Evolutionary conservation across 2,888 invertebrate species (phyloP).

Genomic region (Ornithoptera alexandrae): DNA sequence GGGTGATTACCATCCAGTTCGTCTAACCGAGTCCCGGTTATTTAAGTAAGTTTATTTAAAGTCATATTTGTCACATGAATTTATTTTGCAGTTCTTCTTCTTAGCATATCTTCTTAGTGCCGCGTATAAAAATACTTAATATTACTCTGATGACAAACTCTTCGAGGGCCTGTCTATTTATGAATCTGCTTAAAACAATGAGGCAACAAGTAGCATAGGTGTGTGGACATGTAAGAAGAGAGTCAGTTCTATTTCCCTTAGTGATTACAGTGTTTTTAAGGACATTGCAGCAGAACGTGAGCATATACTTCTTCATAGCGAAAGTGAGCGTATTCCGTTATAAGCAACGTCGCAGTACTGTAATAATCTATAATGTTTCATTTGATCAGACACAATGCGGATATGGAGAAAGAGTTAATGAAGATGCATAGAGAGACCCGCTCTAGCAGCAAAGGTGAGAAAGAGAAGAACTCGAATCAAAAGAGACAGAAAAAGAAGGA

Average conservation of each 20-base stretch:
- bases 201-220: too few relatives aligned
- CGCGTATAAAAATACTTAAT: too few relatives aligned
- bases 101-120: too few relatives aligned
- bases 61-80: neutral
- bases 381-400: constrained; percentile 84
- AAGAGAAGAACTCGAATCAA: constrained; percentile 45
- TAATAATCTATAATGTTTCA: too few relatives aligned
- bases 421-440: constrained; percentile 84
- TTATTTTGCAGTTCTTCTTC: neutral
- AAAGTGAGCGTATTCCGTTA: too few relatives aligned
- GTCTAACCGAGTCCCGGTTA: constrained; percentile 55
- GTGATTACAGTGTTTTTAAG: too few relatives aligned
- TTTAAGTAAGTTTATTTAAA: constrained; percentile 47
- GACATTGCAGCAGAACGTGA: neutral
- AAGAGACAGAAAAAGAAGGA: constrained; percentile 71
- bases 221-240: too few relatives aligned
- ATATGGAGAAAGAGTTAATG: constrained; percentile 89
- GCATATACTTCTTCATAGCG: neutral
- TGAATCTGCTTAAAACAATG: too few relatives aligned
- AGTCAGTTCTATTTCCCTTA: too few relatives aligned
- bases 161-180: too few relatives aligned
- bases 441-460: constrained; percentile 53
- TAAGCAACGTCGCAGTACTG: too few relatives aligned
- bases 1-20: constrained; percentile 36
- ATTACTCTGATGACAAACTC: too few relatives aligned